Conservation (phyloP, 2,113 vertebrate genomes). For the Vulpes vulpes region DNA sequence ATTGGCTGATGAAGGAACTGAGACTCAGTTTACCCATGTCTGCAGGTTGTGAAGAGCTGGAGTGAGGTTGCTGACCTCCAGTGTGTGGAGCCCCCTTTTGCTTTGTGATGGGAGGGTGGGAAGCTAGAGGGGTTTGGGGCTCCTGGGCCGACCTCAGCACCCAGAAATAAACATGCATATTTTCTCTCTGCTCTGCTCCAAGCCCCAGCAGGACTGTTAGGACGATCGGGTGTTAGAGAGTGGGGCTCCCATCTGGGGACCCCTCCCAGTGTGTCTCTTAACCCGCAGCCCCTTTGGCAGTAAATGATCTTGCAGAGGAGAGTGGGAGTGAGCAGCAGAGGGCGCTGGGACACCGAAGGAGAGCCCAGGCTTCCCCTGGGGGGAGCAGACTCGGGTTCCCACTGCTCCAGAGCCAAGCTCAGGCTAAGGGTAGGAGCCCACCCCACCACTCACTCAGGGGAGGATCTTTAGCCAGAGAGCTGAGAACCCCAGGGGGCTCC, state of each 20-base stretch:
- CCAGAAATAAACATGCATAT: not conserved
- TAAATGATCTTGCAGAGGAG: not conserved
- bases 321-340: conserved; percentile 51
- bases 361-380: accelerated
- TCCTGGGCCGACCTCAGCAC: not conserved
- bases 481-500: not conserved
- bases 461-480: not conserved
- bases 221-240: not conserved
- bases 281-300: too few species aligned
- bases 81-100: not conserved
- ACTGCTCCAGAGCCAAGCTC: not conserved
- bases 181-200: not conserved
- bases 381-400: not conserved
- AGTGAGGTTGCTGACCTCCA: not conserved
- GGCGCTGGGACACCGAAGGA: not conserved
- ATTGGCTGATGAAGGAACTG: not conserved
- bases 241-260: not conserved
- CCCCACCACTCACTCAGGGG: accelerated
- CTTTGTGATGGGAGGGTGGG: not conserved
- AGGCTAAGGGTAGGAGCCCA: accelerated
- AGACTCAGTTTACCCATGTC: not conserved
- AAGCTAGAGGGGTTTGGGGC: not conserved
- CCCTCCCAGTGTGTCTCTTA: too few species aligned
- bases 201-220: not conserved
- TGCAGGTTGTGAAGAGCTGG: not conserved